Base-by-base conservation (phyloP, 2,113 vertebrate genomes). In the Hippocampus guttulatus region DNA sequence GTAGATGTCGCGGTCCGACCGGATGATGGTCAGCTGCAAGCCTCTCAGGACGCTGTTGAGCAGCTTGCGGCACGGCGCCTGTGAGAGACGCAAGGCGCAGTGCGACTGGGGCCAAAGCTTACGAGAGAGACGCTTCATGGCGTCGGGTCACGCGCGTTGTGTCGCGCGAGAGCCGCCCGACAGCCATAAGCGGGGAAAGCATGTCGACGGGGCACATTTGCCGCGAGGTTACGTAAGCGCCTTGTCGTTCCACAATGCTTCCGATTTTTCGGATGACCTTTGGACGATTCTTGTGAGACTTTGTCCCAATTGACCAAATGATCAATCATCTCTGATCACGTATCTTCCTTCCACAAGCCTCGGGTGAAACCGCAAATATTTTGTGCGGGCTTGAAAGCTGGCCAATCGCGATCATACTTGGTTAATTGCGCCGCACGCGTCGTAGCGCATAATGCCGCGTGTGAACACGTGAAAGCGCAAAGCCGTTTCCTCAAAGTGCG, bases 11-110 rank as follows among this genome's bases (percentile, higher is more conserved):
- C 91, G 91, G 70, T 92, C 92, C 0, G 91, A 92, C 84, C 89
- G 90, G 84, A 93, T 91, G 75, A 93, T 77, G 0, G 92, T 93
- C 73, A 92, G 87, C 84, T 93, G 92, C 0, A 93, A 89, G 82
- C 91, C 92, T 81, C 90, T 88, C 85, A 94, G 77, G 54, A 93
- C 88, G 8, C 76, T 81, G 38, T 92, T 91, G 75, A 94, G 90
- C 66, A 92, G 86, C 82, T 90, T 91, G 67, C 93, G 92, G 69
- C 93, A 94, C 18, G 93, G 93, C 33, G 92, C 93, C 93, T 94
- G 76, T 64, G 75, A 80, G 74, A 49, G 30, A 76, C 81, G 68
- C 74, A 87, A 82, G 4, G 62, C 70, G 81, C 63, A 82, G 45
- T 72, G 61, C 51, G 80, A 64, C 51, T 49, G 57, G 55, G 72